Conservation (phyloP, 2,113 vertebrate genomes). For the Xiphias gladius region DNA sequence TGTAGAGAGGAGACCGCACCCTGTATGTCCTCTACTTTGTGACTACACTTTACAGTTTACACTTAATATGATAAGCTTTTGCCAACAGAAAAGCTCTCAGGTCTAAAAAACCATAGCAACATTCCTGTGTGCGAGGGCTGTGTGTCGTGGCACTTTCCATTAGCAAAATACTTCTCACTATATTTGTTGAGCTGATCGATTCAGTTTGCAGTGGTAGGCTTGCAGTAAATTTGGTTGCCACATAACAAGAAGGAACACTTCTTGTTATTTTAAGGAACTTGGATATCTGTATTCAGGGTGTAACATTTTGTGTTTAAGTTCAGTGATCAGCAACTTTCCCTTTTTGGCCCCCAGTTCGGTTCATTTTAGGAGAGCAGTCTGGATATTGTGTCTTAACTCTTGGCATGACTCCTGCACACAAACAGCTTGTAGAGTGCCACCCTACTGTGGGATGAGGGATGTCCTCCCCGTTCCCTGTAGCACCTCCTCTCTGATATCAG, state of each 20-base stretch:
- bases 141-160: neutral
- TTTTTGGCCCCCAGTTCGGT: neutral
- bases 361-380: constrained; percentile 17
- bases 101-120: constrained; percentile 17
- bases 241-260: neutral
- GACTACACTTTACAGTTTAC: constrained; percentile 44
- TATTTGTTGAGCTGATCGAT: neutral
- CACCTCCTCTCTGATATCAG: constrained; percentile 78
- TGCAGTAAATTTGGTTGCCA: neutral
- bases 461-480: constrained; percentile 51
- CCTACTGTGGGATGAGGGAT: constrained; percentile 41
- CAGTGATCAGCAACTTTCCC: neutral
- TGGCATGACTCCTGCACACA: constrained; percentile 8
- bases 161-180: neutral
- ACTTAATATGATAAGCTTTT: constrained; percentile 51
- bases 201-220: neutral
- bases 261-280: neutral
- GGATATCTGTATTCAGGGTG: neutral
- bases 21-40: constrained; percentile 57
- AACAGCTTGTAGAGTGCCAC: constrained; percentile 1
- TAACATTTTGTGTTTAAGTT: neutral
- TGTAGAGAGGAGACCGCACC: constrained; percentile 49
- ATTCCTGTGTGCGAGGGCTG: constrained; percentile 10
- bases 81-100: constrained; percentile 37
- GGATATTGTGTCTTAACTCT: constrained; percentile 7